These are phyloP conservation scores for Etheostoma cragini DNA, from an alignment of 2,113 vertebrate species.

Conservation along the genomic window DNA sequence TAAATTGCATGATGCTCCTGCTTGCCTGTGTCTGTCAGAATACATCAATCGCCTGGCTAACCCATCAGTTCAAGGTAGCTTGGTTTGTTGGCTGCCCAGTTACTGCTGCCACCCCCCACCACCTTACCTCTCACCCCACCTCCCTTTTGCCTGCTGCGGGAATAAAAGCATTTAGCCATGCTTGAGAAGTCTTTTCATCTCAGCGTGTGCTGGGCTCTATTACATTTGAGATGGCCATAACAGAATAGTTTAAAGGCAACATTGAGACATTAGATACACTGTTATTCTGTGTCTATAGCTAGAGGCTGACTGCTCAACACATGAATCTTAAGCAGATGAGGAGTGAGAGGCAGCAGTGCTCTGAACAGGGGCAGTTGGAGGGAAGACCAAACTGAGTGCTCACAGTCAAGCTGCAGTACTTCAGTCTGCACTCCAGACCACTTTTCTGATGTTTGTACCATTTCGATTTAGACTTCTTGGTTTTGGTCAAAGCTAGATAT, in stretches of 20 bases:
- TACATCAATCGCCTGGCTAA: constrained; percentile 78
- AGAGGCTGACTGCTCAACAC: constrained; percentile 47
- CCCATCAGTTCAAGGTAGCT: constrained; percentile 78
- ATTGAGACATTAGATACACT: constrained; percentile 67
- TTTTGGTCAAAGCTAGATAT: constrained; percentile 3
- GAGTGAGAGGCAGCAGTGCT: constrained; percentile 16
- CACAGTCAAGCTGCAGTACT: neutral
- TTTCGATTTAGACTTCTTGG: constrained; percentile 6
- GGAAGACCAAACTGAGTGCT: constrained; percentile 17
- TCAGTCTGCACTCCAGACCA: neutral
- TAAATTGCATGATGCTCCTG: constrained; percentile 75
- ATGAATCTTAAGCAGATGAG: constrained; percentile 58
- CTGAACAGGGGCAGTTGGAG: constrained; percentile 8
- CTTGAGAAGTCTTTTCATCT: constrained; percentile 80
- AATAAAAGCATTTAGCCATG: constrained; percentile 77
- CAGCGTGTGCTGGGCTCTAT: constrained; percentile 66
- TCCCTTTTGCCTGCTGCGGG: constrained; percentile 32
- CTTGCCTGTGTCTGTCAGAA: constrained; percentile 76
- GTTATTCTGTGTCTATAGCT: constrained; percentile 57
- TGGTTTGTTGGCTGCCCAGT: constrained; percentile 37
- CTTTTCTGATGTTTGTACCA: constrained; percentile 2
- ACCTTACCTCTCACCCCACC: constrained; percentile 9
- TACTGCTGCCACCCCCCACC: constrained; percentile 32
- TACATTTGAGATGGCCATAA: constrained; percentile 68
- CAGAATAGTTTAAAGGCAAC: constrained; percentile 68